Evolutionary conservation across 2,888 invertebrate species (phyloP).

Genomic region (Microctonus hyperodae): DNA sequence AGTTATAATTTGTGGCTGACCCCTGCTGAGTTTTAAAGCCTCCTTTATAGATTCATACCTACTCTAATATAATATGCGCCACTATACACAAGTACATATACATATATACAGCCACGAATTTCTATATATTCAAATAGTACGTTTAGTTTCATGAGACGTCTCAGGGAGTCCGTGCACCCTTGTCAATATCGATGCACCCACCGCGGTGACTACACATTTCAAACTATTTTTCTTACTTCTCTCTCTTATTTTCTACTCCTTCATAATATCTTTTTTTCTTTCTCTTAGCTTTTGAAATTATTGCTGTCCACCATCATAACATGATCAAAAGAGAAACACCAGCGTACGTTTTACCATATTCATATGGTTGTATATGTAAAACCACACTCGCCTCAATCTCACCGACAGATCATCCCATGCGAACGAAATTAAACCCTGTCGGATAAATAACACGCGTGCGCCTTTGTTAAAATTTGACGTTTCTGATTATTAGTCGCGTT

Average conservation of each 20-base stretch:
- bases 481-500: slow-evolving; percentile 50
- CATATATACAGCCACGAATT: too few relatives aligned
- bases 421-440: slow-evolving; percentile 63
- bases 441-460: slow-evolving; percentile 58
- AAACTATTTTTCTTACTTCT: slow-evolving; percentile 27
- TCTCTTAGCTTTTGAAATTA: not conserved
- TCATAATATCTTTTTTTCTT: slow-evolving; percentile 21
- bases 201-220: slow-evolving; percentile 32
- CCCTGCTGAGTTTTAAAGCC: slow-evolving; percentile 53
- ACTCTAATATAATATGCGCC: too few relatives aligned
- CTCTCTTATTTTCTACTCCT: slow-evolving; percentile 23
- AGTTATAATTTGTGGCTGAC: slow-evolving; percentile 61
- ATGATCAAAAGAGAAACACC: slow-evolving; percentile 9
- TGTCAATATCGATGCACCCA: slow-evolving; percentile 63
- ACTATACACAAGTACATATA: too few relatives aligned
- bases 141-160: slow-evolving; percentile 10
- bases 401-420: slow-evolving; percentile 53
- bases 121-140: slow-evolving; percentile 10
- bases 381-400: slow-evolving; percentile 29
- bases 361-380: slow-evolving; percentile 2
- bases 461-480: slow-evolving; percentile 59
- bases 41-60: slow-evolving; percentile 22
- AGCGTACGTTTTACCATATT: too few relatives aligned
- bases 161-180: slow-evolving; percentile 53
- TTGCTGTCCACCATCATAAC: slow-evolving; percentile 4